Conservation (phyloP, 2,113 vertebrate species). For the Callipepla californica region DNA sequence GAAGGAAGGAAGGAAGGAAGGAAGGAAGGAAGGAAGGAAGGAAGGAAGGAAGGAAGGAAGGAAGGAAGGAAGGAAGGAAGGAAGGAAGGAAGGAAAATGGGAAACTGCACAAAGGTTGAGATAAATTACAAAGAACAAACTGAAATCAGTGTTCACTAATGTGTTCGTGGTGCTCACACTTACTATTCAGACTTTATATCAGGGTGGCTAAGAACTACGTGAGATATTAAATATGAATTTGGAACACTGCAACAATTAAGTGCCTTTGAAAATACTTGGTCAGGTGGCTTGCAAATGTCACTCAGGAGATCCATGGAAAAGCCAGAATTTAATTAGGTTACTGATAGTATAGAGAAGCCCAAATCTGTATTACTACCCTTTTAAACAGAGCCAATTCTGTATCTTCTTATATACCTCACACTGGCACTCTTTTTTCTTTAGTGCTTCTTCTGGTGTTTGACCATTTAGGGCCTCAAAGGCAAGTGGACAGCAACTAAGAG, state of each 20-base stretch:
- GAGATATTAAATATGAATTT: neutral
- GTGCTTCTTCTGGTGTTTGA: neutral
- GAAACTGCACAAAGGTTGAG: neutral
- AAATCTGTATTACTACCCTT: neutral
- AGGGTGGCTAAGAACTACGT: neutral
- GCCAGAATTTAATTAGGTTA: neutral
- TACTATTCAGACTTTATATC: neutral
- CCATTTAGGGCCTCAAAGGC: neutral
- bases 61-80: too few species aligned
- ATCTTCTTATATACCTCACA: neutral
- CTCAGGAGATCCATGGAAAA: neutral
- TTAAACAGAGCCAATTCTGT: neutral
- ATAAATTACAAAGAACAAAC: neutral
- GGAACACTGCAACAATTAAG: neutral
- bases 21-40: neutral
- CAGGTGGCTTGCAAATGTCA: neutral
- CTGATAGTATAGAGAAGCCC: neutral
- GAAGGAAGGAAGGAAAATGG: neutral
- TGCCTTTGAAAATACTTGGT: neutral
- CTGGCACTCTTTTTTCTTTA: neutral
- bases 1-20: neutral
- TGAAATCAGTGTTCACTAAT: neutral
- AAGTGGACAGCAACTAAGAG: neutral
- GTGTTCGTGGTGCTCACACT: neutral
- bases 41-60: too few species aligned